Base-by-base conservation (phyloP, 1,140 invertebrate genomes). In the Oncopodura yosiiana region DNA sequence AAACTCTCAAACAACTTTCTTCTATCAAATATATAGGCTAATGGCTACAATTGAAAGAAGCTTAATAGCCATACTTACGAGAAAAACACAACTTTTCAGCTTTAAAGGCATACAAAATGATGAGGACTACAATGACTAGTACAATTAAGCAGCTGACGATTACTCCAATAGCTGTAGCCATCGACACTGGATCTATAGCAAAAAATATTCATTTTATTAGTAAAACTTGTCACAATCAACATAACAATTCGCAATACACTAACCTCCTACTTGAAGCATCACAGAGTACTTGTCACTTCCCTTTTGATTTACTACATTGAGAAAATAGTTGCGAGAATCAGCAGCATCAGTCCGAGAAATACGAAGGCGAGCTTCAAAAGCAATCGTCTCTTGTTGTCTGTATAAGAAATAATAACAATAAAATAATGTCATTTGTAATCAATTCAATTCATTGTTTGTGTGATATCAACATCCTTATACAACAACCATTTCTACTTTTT, bases 241-340 rank as follows among this genome's bases (percentile, higher is more conserved):
- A 26, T 53, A 26, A 36, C 29, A n/a, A n/a, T n/a, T n/a, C n/a
- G n/a, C n/a, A n/a, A n/a, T n/a, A n/a, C n/a, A n/a, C 60, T 67
- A 41, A 71, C 70, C 70, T 69, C 72, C 68, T 65, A 92, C 86
- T 71, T 79, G 81, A 49, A 93, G 76, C 63, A 82, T 76, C 14
- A 91, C 78, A 26, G 83, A 80, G 65, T 87, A 81, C 26, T 81
- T 78, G 67, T 88, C 86, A 56, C 78, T 81, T 34, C 88, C 88
- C 21, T 81, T 75, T 65, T 87, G 84, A 70, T 92, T 93, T 71
- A 91, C 84, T 23, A 91, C 86, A 49, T 82, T 79, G 24, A 93
- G 75, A 63, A 84, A 82, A 69, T 91, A 93, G 29, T 83, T 78
- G 19, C 87, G 75, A 11, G 85, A 81, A 69, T 90, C 87, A 19